Evolutionary conservation across 64 coral and sea anemone species (phyloP), one percentile per base, ranked within the genome.

Genomic region (Montipora cactus): DNA sequence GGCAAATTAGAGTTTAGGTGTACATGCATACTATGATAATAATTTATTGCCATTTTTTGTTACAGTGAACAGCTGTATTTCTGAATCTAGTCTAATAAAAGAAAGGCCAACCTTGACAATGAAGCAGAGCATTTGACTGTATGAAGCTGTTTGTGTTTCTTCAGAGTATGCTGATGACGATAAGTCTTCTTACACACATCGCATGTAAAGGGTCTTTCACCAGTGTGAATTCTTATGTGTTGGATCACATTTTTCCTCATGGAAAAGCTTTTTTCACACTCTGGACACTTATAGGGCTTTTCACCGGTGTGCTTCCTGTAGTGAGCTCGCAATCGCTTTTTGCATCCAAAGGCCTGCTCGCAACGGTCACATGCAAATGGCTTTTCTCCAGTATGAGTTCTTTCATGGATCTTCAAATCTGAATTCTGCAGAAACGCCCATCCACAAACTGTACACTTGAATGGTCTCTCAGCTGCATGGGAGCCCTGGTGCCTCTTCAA

Each of bases 371-470:
- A 92, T 13, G 82, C 11, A 77, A 75, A 85, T 48, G 90, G 90
- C 69, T 92, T 92, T 71, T 92, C 90, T 12, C 78, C 89, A 12
- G 89, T 90, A 64, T 90, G 89, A 28, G 62, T 80, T 80, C 89
- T 90, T 90, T 70, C 76, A 14, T 90, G 89, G 11, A 90, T 81
- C 28, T 70, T 80, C n/a, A 90, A 77, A 78, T 90, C 62, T 23
- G 62, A 70, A 49, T 90, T 81, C 48, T 70, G 64, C 13, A 53
- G 44, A 78, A 90, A 90, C 3, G 76, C 67, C 59, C 59, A 78
- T 2, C 76, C 89, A 67, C 89, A 90, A 0, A 80, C 74, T 10
- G 77, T 79, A 49, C 89, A 90, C 64, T 79, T 80, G 19, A 81
- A 90, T 59, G 89, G 89, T 50, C 77, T 79, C 21, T 90, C 89